Evolutionary conservation across 2,797 vertebrate species (phyloP).

Genomic region (Otus scops): DNA sequence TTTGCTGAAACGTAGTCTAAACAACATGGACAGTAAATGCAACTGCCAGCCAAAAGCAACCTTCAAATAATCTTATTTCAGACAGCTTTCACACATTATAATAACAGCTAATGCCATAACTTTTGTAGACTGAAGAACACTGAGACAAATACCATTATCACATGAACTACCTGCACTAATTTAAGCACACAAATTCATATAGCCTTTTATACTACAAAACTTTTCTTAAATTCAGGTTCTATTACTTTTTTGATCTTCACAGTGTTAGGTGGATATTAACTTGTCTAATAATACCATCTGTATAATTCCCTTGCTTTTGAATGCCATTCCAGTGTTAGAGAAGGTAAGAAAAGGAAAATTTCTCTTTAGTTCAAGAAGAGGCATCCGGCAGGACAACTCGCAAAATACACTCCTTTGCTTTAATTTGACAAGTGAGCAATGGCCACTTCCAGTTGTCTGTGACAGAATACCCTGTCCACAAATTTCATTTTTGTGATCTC

Average conservation of each 20-base stretch:
- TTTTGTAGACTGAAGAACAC: background rate
- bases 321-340: background rate
- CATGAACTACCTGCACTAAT: background rate
- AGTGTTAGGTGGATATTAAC: background rate
- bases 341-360: background rate
- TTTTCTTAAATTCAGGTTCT: background rate
- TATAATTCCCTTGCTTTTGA: background rate
- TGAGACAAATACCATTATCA: background rate
- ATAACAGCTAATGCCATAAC: background rate
- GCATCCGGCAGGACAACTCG: background rate
- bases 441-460: background rate
- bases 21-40: background rate
- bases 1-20: background rate
- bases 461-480: background rate
- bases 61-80: background rate
- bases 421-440: background rate
- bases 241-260: background rate
- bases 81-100: background rate
- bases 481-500: background rate
- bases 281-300: background rate
- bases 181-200: background rate
- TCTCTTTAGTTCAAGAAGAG: background rate
- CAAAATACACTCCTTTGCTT: background rate
- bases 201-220: background rate
- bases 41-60: background rate